phyloP scores from a whole-genome alignment of 2,888 invertebrate species.

The Dolichomitus sp. region DNA sequence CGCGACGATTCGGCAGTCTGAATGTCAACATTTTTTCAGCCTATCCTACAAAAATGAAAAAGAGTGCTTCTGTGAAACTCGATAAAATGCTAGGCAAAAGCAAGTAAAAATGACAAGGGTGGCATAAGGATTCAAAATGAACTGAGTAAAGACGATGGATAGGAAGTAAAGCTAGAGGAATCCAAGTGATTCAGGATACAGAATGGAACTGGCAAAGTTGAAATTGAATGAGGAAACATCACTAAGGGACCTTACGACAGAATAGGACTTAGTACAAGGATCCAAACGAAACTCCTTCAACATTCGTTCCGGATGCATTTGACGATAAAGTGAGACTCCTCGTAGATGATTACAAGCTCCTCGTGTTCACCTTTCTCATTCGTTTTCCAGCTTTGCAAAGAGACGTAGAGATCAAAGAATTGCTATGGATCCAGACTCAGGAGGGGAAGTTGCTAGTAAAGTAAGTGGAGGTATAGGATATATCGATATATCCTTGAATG shows the following conservation, averaged over 20 bases:
- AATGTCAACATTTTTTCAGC: not conserved
- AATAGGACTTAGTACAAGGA: not conserved
- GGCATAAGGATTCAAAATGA: not conserved
- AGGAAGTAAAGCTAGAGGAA: not conserved
- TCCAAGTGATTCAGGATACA: not conserved
- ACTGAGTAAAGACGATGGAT: not conserved
- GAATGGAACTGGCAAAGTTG: not conserved
- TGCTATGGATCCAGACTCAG: not conserved
- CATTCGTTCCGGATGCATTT: not conserved
- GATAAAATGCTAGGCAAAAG: not conserved
- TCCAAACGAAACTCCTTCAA: not conserved
- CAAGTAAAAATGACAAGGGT: not conserved
- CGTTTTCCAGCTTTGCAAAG: constrained; percentile 13
- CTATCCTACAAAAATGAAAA: not conserved
- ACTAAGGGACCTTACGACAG: not conserved
- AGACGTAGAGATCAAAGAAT: constrained; percentile 1
- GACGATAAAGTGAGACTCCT: not conserved
- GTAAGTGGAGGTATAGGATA: constrained; percentile 10
- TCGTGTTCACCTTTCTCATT: constrained; percentile 5
- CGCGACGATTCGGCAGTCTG: not conserved
- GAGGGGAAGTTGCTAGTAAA: constrained; percentile 9
- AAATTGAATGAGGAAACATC: not conserved
- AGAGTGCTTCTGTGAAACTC: not conserved
- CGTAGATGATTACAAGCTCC: constrained; percentile 3
- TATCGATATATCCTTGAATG: constrained; percentile 32